Evolutionary conservation across 2,113 vertebrate genomes (phyloP).

Genomic region (Heterotis niloticus): DNA sequence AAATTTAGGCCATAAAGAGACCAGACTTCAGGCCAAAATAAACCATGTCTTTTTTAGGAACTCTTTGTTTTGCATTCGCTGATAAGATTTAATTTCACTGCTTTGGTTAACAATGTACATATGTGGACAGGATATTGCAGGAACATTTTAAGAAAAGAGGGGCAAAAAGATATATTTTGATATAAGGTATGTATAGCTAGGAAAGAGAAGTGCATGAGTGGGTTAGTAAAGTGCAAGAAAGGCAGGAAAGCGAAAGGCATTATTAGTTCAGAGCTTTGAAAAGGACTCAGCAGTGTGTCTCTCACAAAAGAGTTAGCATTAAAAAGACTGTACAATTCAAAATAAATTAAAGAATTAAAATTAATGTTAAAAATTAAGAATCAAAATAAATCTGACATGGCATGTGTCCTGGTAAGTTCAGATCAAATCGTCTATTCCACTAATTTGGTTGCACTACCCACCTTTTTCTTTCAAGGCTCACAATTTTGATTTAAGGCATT

Average conservation of each 20-base stretch:
- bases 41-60: constrained; percentile 4
- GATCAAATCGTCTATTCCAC: not conserved
- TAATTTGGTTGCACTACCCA: not conserved
- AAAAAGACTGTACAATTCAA: constrained; percentile 13
- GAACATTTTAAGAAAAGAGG: not conserved
- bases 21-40: not conserved
- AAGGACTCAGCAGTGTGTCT: constrained; percentile 31
- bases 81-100: constrained; percentile 8
- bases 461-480: not conserved
- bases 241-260: constrained; percentile 42
- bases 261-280: constrained; percentile 57
- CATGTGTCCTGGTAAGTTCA: no score
- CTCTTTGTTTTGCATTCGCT: not conserved
- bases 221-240: constrained; percentile 20
- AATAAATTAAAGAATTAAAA: no score
- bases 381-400: no score
- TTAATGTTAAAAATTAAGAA: no score
- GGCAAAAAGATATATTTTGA: not conserved
- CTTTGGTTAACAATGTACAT: not conserved
- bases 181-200: not conserved
- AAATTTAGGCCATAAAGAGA: not conserved
- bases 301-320: constrained; percentile 32
- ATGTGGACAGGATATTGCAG: not conserved
- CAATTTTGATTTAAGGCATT: not conserved
- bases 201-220: not conserved